These are phyloP conservation scores for Macrotus californicus DNA, from an alignment of 2,113 vertebrate genomes.

Conservation along the genomic window DNA sequence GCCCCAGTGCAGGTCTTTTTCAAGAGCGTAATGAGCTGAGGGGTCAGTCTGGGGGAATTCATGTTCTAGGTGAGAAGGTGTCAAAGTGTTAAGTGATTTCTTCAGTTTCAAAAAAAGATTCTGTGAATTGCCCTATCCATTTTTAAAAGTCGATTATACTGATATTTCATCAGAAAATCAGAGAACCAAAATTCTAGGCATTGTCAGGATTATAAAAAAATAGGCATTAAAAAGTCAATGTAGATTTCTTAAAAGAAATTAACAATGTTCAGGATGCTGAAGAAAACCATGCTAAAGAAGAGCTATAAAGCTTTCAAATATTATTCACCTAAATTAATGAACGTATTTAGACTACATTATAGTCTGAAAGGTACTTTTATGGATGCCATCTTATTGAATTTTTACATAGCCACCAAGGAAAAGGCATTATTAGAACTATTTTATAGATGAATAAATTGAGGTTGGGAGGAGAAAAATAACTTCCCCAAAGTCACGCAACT, in stretches of 20 bases:
- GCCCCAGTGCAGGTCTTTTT: background rate
- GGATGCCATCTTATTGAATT: background rate
- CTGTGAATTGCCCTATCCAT: background rate
- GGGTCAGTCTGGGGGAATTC: background rate
- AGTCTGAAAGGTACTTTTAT: background rate
- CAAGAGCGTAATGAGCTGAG: background rate
- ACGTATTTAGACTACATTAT: background rate
- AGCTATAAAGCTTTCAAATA: background rate
- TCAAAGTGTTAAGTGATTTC: background rate
- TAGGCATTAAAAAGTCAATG: background rate
- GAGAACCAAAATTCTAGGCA: background rate
- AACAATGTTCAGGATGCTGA: background rate
- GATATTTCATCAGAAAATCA: background rate
- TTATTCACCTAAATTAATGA: background rate
- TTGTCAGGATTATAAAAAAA: background rate
- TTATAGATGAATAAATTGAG: slow-evolving; percentile 21
- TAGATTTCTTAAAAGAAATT: background rate
- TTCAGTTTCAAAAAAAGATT: background rate
- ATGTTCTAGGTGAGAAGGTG: background rate
- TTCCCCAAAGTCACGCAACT: background rate
- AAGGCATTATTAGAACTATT: background rate
- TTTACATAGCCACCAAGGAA: background rate
- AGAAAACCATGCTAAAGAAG: background rate
- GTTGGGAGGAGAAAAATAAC: background rate
- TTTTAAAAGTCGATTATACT: background rate